Base-by-base conservation (phyloP, 2,113 vertebrate genomes). In the Nothobranchius furzeri region DNA sequence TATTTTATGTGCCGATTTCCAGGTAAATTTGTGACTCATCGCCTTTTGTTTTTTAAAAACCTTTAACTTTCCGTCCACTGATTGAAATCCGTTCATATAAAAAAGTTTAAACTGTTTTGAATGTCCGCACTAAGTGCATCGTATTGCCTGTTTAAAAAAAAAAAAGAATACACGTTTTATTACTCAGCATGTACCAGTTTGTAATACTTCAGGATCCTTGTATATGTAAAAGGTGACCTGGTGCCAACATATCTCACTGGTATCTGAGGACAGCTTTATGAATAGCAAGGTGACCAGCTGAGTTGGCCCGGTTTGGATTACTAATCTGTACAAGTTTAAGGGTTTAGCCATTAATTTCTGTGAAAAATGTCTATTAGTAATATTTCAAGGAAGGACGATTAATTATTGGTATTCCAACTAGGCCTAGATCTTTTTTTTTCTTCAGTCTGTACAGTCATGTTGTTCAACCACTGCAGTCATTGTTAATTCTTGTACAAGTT, bases 401-500 rank as follows among this genome's bases (percentile, higher is more conserved):
- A 60, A 74, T 81, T 69, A 61, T 74, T 70, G 51, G 70, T 86
- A 73, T 90, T 88, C 69, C 84, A 80, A 80, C 54, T 52, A 57
- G 84, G 83, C 71, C 67, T 72, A 65, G 82, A 82, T 88, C 70
- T 55, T 61, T 46, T 77, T 75, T 52, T 56, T 70, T 81, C 74
- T 70, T 51, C 65, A 90, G 91, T 85, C 77, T 91, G 91, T 78
- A 82, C 80, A 91, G 90, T 89, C 85, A 90, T 92, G 85, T 91
- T 64, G 89, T 90, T 93, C 90, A 92, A 93, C 90, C 92, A 93
- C 91, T 93, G 90, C 91, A 91, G 91, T 92, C 88, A 92, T 85
- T 93, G 91, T 93, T 88, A 90, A 91, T 90, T 93, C 76, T 91
- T 91, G 82, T 93, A 91, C 85, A 91, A 93, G 90, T 91, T 92